Base-by-base conservation (phyloP, 2,888 invertebrate species). In the Smittia sp. region DNA sequence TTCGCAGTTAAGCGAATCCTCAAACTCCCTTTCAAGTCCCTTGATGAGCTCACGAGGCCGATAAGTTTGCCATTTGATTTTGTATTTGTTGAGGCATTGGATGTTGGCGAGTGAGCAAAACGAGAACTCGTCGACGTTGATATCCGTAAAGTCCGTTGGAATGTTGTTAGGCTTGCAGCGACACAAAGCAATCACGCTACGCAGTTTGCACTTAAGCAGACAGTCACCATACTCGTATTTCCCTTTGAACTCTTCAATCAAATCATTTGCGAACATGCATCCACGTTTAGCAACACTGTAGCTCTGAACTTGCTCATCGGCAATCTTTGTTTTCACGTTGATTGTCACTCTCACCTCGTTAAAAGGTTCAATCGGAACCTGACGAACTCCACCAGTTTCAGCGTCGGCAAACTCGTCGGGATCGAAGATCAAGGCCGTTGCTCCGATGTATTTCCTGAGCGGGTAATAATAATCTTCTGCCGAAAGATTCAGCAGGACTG, bases 171-270 rank as follows among this genome's bases (percentile, higher is more conserved):
- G 86, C 0, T 82, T 81, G 76, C 87, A 87, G 62, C 83, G 82
- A 77, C 87, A 87, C 0, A 84, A 78, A 0, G 83, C 80, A 74
- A 79, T 78, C 0, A 87, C 78, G 0, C 83, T 80, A 24, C 78
- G 77, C 0, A 85, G 80, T 0, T 84, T 81, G 77, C 87, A 87
- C 39, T 80, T 80, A 3, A 85, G 80, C 52, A 87, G 81, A 76
- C 87, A 87, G 13, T 85, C 81, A 74, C 85, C 85, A 79, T 84
- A 86, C 0, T 86, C 86, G 76, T 87, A 87, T 77, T 81, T 79
- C 1, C 79, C 75, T 1, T 78, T 78, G 76, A 78, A 84, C 7
- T 79, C 75, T 0, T 78, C 75, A 1, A 75, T 74, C 4, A 77
- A 74, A 76, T 86, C 86, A 73, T 85, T 80, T 3, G 78, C 76